phyloP scores from a whole-genome alignment of 2,888 invertebrate genomes.

The Agriopis leucophaearia region DNA sequence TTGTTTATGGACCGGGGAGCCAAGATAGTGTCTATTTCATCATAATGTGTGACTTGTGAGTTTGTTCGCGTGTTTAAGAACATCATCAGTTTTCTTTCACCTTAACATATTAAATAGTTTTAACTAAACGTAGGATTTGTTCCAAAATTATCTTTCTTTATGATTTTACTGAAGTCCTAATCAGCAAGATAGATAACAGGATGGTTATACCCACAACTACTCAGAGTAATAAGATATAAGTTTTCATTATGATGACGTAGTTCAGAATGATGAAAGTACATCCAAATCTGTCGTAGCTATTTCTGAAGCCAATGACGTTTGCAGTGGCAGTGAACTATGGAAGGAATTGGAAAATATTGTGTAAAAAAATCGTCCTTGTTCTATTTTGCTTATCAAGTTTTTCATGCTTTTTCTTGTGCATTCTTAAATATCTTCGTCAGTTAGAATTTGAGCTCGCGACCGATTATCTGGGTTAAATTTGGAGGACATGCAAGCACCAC shows the following conservation, averaged over 20 bases:
- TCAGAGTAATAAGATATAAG: slow-evolving; percentile 28
- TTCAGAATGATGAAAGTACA: slow-evolving; percentile 1
- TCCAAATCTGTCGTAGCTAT: slow-evolving; percentile 9
- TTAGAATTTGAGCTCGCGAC: neutral
- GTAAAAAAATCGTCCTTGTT: neutral
- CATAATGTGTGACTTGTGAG: slow-evolving; percentile 21
- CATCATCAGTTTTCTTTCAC: neutral
- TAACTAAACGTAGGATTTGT: neutral
- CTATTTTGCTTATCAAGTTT: neutral
- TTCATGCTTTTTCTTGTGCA: neutral
- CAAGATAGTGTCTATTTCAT: slow-evolving; percentile 38
- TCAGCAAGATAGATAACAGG: slow-evolving; percentile 16
- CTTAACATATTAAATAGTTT: neutral
- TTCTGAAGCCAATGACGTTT: slow-evolving; percentile 10
- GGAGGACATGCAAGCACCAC: too few species aligned
- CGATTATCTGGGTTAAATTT: too few species aligned
- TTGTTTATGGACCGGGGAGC: slow-evolving; percentile 33
- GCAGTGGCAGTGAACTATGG: neutral
- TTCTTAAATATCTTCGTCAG: neutral
- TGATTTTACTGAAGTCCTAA: slow-evolving; percentile 7
- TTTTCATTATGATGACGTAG: neutral
- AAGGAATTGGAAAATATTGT: neutral
- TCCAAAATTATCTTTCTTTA: slow-evolving; percentile 14
- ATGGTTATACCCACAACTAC: slow-evolving; percentile 15
- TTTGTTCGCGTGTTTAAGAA: too few species aligned